A percentile compares a stretch with the other conserved stretches of the same genome.
Evolutionary conservation across 2,797 vertebrate species (phyloP).

Genomic region (Microctenopoma lineatum): DNA sequence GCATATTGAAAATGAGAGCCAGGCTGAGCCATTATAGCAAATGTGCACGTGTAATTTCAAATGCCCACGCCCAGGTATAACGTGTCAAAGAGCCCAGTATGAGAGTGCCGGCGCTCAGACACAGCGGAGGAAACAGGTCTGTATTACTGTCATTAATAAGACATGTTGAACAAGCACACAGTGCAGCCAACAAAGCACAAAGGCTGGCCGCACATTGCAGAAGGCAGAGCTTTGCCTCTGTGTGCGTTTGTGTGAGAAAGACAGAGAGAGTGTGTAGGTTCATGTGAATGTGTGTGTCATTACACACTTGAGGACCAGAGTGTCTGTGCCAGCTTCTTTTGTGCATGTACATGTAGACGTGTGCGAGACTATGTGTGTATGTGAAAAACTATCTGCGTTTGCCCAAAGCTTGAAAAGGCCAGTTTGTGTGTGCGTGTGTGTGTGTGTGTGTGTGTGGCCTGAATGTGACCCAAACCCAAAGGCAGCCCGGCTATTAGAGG

Average conservation of each 20-base stretch:
- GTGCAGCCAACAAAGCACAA: conserved; percentile 69
- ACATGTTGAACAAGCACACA: conserved; percentile 63
- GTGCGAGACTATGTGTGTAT: conserved; percentile 1
- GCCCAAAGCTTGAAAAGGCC: conserved; percentile 25
- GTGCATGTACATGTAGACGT: not conserved
- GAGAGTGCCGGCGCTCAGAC: conserved; percentile 51
- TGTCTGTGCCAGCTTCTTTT: conserved; percentile 8
- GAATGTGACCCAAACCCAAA: conserved; percentile 72
- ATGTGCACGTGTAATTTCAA: conserved; percentile 44
- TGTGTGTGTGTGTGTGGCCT: conserved; percentile 68
- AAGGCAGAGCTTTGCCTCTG: conserved; percentile 34
- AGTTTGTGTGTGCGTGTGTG: conserved; percentile 31
- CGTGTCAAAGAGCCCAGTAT: conserved; percentile 63
- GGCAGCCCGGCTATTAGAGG: conserved; percentile 74
- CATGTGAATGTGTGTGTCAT: conserved; percentile 10
- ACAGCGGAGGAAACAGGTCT: conserved; percentile 64
- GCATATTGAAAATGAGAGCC: conserved; percentile 37
- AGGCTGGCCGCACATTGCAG: conserved; percentile 63
- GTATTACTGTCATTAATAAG: conserved; percentile 72
- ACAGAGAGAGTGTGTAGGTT: conserved; percentile 8
- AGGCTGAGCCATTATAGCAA: conserved; percentile 32
- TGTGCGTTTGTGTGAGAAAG: conserved; percentile 4
- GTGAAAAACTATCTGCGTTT: not conserved
- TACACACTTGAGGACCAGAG: not conserved
- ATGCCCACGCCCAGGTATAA: conserved; percentile 55